phyloP scores from a whole-genome alignment of 2,797 vertebrate genomes.

The Synaphobranchus kaupii region DNA sequence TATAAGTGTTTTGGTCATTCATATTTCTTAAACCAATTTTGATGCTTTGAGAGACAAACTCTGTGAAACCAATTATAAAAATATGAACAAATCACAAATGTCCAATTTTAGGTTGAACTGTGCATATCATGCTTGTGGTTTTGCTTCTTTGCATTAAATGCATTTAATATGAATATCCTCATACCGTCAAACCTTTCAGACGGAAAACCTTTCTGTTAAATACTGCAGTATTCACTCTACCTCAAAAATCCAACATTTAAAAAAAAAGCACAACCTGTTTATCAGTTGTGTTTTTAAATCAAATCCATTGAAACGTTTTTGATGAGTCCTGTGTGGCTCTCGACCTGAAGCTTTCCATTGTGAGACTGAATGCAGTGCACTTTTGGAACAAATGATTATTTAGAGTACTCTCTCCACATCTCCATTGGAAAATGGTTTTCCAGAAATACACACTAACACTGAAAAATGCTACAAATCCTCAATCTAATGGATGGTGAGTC shows the following conservation, averaged over 20 bases:
- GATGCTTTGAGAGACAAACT: not conserved
- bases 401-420: not conserved
- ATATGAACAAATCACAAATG: not conserved
- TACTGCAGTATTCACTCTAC: not conserved
- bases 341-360: not conserved
- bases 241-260: not conserved
- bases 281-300: not conserved
- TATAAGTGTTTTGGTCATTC: not conserved
- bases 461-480: not conserved
- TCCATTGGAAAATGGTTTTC: not conserved
- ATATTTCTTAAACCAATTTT: not conserved
- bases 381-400: not conserved
- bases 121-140: not conserved
- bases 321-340: not conserved
- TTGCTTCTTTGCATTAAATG: not conserved
- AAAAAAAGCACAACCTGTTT: not conserved
- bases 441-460: not conserved
- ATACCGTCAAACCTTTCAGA: not conserved
- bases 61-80: not conserved
- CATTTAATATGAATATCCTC: not conserved
- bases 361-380: not conserved
- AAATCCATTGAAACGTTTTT: not conserved
- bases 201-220: not conserved
- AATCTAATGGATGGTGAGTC: conserved; percentile 1
- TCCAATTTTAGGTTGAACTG: not conserved